Conservation (phyloP, 2,888 invertebrate genomes). For the Xanthorhoe designata region DNA sequence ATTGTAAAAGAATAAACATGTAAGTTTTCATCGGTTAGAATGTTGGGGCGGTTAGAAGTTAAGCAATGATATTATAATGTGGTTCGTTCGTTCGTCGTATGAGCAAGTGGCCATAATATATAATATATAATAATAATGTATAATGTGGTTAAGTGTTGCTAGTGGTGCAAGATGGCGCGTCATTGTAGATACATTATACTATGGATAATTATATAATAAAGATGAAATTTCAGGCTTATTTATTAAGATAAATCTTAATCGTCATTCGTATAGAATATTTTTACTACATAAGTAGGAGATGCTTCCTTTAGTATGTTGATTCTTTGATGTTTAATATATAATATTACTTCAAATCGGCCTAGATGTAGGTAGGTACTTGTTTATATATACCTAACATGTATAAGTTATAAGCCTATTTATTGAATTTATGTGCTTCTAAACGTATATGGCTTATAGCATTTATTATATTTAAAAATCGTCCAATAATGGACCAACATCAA, state of each 20-base stretch:
- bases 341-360: background rate
- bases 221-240: background rate
- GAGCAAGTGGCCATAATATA: no score
- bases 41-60: background rate
- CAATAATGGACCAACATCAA: conserved; percentile 65
- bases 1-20: background rate
- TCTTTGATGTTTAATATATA: background rate
- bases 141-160: background rate
- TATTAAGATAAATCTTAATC: background rate
- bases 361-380: background rate
- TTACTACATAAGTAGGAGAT: background rate
- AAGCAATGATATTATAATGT: no score
- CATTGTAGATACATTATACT: background rate
- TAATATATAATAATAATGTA: no score
- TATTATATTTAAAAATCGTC: conserved; percentile 45
- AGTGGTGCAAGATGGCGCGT: background rate
- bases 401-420: background rate
- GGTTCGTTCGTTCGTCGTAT: no score
- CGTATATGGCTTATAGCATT: background rate
- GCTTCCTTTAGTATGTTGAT: background rate
- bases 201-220: background rate
- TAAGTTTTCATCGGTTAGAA: background rate
- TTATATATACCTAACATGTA: background rate
- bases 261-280: background rate
- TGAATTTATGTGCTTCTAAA: conserved; percentile 1